phyloP scores from a whole-genome alignment of 2,113 vertebrate species.

The Heptranchias perlo region DNA sequence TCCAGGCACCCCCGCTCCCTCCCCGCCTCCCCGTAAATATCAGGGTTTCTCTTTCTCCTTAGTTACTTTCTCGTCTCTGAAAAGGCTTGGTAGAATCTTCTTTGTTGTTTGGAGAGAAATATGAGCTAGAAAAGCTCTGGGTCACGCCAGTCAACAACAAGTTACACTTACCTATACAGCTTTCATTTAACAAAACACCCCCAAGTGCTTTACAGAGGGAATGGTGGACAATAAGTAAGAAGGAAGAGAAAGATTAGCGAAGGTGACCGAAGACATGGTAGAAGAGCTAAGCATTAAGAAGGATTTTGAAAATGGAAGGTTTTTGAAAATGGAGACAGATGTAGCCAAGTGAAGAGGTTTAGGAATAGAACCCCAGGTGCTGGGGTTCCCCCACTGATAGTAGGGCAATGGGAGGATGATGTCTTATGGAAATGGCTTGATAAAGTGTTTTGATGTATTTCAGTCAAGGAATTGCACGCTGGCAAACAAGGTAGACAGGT shows the following conservation, averaged over 20 bases:
- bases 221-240: neutral
- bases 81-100: neutral
- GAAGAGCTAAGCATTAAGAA: too few species aligned
- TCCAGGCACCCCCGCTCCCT: too few species aligned
- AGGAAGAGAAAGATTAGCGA: neutral
- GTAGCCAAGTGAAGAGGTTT: neutral
- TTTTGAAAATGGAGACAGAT: neutral
- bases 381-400: neutral
- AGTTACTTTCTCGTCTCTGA: neutral
- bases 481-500: neutral
- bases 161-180: neutral
- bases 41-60: too few species aligned
- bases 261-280: neutral
- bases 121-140: neutral
- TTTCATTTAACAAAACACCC: neutral
- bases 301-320: too few species aligned
- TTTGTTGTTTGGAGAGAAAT: neutral
- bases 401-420: neutral
- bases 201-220: neutral
- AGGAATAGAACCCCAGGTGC: neutral
- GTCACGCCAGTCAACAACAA: neutral
- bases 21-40: too few species aligned
- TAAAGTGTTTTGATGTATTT: too few species aligned
- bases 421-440: too few species aligned
- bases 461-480: neutral